Evolutionary conservation across 2,113 vertebrate species (phyloP), one percentile per base, ranked within the genome.

Genomic region (Rhabdornis inornatus): DNA sequence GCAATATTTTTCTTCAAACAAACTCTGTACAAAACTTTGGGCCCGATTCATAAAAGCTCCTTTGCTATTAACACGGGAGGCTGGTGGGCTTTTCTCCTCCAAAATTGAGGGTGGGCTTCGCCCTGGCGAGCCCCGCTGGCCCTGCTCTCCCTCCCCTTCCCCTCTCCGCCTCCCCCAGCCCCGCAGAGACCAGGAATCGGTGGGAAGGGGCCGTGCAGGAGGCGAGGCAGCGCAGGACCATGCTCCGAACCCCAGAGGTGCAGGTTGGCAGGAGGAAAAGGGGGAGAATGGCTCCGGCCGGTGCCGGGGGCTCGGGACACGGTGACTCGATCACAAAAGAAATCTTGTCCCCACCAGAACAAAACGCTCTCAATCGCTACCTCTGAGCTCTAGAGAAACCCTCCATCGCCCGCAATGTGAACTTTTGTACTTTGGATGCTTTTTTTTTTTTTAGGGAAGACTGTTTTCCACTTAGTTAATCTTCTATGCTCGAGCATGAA

Each of bases 21-120:
- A 96, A 98, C 95, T 97, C 97, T 98, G 98, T 98, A 98, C 98
- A 98, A 98, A 98, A 98, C 95, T 98, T 97, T 96, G 97, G 98
- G 98, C 98, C 98, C 96, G 97, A 98, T 98, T 98, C 98, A 98
- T 98, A 98, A 98, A 97, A 98, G 97, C 90, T 97, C 92, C 81
- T 84, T 97, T 96, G 98, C 96, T 98, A 98, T 98, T 98, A 98
- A 98, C 98, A 98, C 96, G 97, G 98, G 97, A 94, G 94, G 96
- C 97, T 94, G 94, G 94, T 87, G 77, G 80, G 75, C 52, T 89
- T 94, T 94, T 87, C 77, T 90, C 37, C 55, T 70, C 79, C 71
- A 83, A 90, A 50, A 90, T 70, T 90, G 87, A 70, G 79, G 63
- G 47, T 69, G 71, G 49, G 79, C 80, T 90, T 90, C 2, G 12